Base-by-base conservation (phyloP, 1,140 invertebrate species). In the Lineus longissimus region DNA sequence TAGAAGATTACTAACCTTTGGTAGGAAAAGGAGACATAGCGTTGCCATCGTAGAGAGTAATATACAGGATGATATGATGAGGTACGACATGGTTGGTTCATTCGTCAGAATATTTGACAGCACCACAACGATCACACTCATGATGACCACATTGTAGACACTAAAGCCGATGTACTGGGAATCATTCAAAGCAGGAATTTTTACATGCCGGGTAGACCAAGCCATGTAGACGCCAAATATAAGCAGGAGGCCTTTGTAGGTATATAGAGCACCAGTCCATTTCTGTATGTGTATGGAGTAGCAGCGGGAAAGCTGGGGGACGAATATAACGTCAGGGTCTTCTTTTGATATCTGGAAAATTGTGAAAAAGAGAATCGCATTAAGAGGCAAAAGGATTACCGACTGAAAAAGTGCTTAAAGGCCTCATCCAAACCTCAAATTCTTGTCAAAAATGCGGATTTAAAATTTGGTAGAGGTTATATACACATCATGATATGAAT, bases 91-190 rank as follows among this genome's bases (percentile, higher is more conserved):
- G 0, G 92, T 93, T 0, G 91, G 90, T 33, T 90, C 84, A 72
- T 94, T 91, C 13, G 90, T 89, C 47, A 95, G 88, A 13, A 95
- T 85, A 73, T 91, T 92, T 6, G 91, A 92, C 60, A 93, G 82
- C 0, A 91, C 89, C 0, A 94, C 90, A 1, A 93, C 90, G 70
- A 93, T 89, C 4, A 88, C 86, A 51, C 90, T 91, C 30, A 91
- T 93, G 62, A 95, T 91, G 17, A 95, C 91, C 1, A 93, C 92
- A 57, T 91, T 93, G 77, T 96, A 95, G 0, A 96, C 92, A 67
- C 91, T 93, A 75, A 95, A 64, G 17, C 73, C 76, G 29, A 79
- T 80, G 62, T 78, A 78, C 64, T 73, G 71, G 1, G 76, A 78
- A 63, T 81, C 79, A 66, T 80, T 81, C 41, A 81, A 65, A 7